Evolutionary conservation across 2,797 vertebrate genomes (phyloP).

Genomic region (Esox lucius): DNA sequence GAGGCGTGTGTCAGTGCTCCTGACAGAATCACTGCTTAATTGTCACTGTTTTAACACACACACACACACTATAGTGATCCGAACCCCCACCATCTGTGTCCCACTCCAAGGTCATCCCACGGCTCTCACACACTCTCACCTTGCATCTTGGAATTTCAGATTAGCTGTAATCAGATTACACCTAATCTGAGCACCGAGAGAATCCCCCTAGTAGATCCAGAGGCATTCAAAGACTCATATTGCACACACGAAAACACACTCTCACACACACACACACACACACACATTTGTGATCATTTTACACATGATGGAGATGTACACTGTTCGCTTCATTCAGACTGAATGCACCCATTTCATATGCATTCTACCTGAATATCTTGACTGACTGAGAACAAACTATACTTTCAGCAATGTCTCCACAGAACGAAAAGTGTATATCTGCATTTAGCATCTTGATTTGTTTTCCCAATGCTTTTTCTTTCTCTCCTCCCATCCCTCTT

Average conservation of each 20-base stretch:
- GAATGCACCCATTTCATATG: neutral
- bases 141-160: neutral
- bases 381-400: neutral
- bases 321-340: neutral
- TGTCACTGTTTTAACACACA: too few species aligned
- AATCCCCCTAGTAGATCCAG: neutral
- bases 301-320: neutral
- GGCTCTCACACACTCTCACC: neutral
- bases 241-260: neutral
- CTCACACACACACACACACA: neutral
- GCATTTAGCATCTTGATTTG: neutral
- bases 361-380: neutral
- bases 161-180: constrained; percentile 12
- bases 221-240: too few species aligned
- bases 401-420: neutral
- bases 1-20: too few species aligned
- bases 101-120: neutral
- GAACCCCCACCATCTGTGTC: neutral
- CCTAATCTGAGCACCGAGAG: neutral
- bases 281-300: neutral
- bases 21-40: too few species aligned
- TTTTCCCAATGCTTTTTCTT: neutral
- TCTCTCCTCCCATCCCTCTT: neutral
- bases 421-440: neutral
- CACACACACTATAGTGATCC: too few species aligned